phyloP scores from a whole-genome alignment of 1,140 invertebrate genomes.

The Papilio machaon region DNA sequence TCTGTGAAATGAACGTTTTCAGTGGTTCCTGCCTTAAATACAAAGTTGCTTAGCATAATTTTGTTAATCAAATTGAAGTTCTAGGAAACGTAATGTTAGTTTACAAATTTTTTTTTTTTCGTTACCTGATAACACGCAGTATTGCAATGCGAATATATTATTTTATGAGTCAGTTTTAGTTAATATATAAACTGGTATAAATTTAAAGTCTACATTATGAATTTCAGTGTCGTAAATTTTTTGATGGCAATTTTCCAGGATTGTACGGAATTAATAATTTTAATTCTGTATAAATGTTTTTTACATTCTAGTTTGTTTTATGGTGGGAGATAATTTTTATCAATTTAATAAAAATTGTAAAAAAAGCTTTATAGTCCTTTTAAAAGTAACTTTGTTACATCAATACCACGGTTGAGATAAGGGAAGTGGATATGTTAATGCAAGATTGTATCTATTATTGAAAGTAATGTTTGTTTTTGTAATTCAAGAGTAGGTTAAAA shows the following conservation, averaged over 20 bases:
- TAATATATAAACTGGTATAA: background rate
- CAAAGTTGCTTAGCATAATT: background rate
- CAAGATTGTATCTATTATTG: no score
- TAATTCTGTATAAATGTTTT: background rate
- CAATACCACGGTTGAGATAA: no score
- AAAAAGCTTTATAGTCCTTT: no score
- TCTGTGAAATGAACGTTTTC: conserved; percentile 71
- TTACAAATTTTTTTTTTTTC: background rate
- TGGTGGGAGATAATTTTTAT: background rate
- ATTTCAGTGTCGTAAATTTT: background rate
- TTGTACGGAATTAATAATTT: background rate
- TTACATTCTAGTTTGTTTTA: background rate
- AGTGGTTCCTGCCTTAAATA: background rate
- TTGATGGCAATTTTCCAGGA: background rate
- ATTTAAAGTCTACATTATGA: background rate
- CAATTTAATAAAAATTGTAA: no score
- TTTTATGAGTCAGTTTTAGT: background rate
- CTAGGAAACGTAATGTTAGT: background rate
- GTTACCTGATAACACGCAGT: background rate
- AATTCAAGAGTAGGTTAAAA: no score
- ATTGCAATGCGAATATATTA: background rate
- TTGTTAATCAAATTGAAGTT: background rate
- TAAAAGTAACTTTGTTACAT: no score
- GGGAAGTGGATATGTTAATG: no score
- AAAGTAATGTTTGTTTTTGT: no score